Evolutionary conservation across 1,140 invertebrate species (phyloP), one percentile per base, ranked within the genome.

Genomic region (Eulimnadia texana): DNA sequence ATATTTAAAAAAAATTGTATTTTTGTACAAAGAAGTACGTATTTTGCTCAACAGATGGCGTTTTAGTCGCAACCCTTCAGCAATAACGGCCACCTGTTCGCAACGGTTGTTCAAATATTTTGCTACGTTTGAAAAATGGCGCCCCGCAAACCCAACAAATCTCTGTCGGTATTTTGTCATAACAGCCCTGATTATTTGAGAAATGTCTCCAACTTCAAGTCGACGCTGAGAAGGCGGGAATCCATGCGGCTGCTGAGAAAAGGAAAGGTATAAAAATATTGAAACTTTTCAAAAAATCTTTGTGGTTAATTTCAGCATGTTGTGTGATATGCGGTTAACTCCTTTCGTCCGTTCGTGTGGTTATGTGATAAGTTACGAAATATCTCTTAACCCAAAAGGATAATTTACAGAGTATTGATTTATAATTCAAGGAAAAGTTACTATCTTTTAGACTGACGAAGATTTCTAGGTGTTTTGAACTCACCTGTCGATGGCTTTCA

Each of bases 151-250:
- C 22, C 29, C 27, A 29, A 20, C 11, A 52, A 57, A 57, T 19
- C 28, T 33, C 27, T 29, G 33, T 52, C 50, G 27, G 60, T 27
- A 20, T 28, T 42, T 42, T 16, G 33, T 16, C 53, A 54, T 25
- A 28, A 61, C 24, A 61, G 60, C 53, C 60, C 60, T 3, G 53
- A 33, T 23, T 61, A 61, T 20, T 25, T 61, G 51, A 52, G 29
- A 54, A 50, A 61, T 54, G 60, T 61, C 3, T 53, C 60, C 2
- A 54, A 61, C 53, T 61, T 42, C 51, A 61, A 61, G 28, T 33
- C 28, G 11, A 52, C 60, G 3, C 60, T 61, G n/a, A 11, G 60
- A n/a, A 50, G 60, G 3, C 50, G 60, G n/a, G 60, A 61, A 19
- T 61, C 60, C 3, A 13, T 29, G 50, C 60, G 60, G 27, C 53